phyloP scores from a whole-genome alignment of 2,797 vertebrate genomes.

The Spizella passerina region DNA sequence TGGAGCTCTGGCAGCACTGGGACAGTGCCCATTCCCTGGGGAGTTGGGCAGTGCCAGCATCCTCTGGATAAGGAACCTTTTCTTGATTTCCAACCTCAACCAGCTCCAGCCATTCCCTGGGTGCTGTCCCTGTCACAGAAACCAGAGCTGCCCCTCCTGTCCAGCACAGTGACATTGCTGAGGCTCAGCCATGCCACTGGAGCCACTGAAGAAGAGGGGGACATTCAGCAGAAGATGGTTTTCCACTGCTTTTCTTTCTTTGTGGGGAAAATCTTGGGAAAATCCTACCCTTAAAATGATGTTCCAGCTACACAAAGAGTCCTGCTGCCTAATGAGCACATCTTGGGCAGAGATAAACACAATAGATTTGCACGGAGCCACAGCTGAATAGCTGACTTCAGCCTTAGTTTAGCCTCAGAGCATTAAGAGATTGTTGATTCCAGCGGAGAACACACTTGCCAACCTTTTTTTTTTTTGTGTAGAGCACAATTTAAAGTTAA shows the following conservation, averaged over 20 bases:
- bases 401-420: conserved; percentile 5
- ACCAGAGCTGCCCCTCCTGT: neutral
- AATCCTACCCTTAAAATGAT: neutral
- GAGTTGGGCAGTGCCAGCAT: neutral
- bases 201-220: neutral
- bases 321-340: neutral
- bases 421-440: neutral
- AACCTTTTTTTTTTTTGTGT: neutral
- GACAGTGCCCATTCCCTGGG: neutral
- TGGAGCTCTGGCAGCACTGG: neutral
- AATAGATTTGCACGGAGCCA: neutral
- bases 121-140: neutral
- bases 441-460: neutral
- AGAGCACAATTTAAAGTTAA: neutral
- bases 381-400: conserved; percentile 12
- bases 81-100: accelerated
- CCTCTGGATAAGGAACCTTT: neutral
- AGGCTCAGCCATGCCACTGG: accelerated
- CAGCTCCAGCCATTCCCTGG: neutral
- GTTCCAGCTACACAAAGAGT: neutral
- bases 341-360: neutral
- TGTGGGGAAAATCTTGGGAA: neutral
- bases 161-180: neutral
- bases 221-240: neutral
- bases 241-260: neutral